Evolutionary conservation across 2,888 invertebrate genomes (phyloP), one percentile per base, ranked within the genome.

Genomic region (Himalopsyche kuldschensis): DNA sequence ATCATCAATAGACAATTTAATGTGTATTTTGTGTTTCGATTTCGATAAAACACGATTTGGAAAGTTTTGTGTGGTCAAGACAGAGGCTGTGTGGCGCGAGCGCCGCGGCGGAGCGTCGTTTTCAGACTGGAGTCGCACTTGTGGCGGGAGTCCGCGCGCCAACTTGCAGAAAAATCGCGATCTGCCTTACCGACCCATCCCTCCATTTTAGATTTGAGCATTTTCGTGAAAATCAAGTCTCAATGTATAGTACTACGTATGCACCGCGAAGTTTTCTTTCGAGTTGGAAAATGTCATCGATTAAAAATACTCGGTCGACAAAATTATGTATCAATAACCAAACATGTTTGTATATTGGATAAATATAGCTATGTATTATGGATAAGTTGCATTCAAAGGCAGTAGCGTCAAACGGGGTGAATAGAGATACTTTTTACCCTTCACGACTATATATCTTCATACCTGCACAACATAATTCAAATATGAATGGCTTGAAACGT

Each of bases 31-130:
- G 15, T 27, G 15, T 6, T 69, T n/a, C 10, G 30, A 69, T 69
- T 69, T 11, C 27, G 69, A 27, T 27, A 69, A 69, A 69, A 27
- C 69, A 30, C 69, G 30, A 30, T 69, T 69, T 69, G 8, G 15
- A 41, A 41, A 69, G 24, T 69, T 69, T 77, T 77, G 15, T 32
- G 31, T 35, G 77, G 27, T 24, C 31, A 77, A 41, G 41, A 35
- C 17, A 17, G 46, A 77, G 46, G 77, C 77, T 35, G 77, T 77
- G 10, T 32, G 27, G 77, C 41, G 20, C 77, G 77, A 77, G 77
- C 77, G 35, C 35, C 77, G 77, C 77, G 41, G 77, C 77, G 32
- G 77, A 77, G 35, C 46, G 77, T 46, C 77, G 77, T 35, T n/a
- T 41, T 11, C 46, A 77, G 77, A 77, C 77, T 77, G 77, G 77